Base-by-base conservation (phyloP, 2,113 vertebrate genomes). In the Ariopsis seemanni region DNA sequence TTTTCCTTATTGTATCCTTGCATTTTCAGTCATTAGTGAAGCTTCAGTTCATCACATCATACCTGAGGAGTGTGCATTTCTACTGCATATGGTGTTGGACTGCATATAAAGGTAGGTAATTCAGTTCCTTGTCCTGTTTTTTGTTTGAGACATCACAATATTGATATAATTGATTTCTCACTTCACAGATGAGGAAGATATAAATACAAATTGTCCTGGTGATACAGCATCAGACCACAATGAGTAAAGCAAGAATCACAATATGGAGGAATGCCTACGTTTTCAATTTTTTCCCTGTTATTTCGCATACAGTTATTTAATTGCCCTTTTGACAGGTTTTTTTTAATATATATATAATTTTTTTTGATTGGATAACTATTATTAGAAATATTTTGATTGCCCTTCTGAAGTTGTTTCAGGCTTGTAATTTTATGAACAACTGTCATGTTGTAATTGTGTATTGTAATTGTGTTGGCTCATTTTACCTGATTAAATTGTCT, bases 81-180 rank as follows among this genome's bases (percentile, higher is more conserved):
- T 99, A 99, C 81, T 99, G 98, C 92, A 95, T 98, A 89, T 99
- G 98, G 98, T 99, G 98, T 93, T 98, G 97, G 89, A 99, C 97
- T 42, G 94, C 97, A 2, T 99, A 97, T 88, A 95, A 97, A 92
- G 98, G 98, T 99, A 92, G 92, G 94, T 83, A 18, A 27, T 63
- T 34, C 11, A 30, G 3, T 65, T 22, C 30, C 7, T 69, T 67
- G 7, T 67, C 15, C 25, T 50, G 18, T 67, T 75, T 69, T 5
- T 86, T 83, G 11, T 80, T 25, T 25, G 58, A 8, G 77, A n/a
- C 12, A 52, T 53, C 2, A 17, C 20, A 57, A 8, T 67, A 67
- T 42, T 65, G 1, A 18, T 85, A 2, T 85, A 85, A 84, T 4
- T 77, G 17, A 30, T 72, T 1, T 86, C 27, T 86, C 91, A 63